These are phyloP conservation scores for Mesoclemmys tuberculata DNA, from an alignment of 2,113 vertebrate species.

Conservation along the genomic window DNA sequence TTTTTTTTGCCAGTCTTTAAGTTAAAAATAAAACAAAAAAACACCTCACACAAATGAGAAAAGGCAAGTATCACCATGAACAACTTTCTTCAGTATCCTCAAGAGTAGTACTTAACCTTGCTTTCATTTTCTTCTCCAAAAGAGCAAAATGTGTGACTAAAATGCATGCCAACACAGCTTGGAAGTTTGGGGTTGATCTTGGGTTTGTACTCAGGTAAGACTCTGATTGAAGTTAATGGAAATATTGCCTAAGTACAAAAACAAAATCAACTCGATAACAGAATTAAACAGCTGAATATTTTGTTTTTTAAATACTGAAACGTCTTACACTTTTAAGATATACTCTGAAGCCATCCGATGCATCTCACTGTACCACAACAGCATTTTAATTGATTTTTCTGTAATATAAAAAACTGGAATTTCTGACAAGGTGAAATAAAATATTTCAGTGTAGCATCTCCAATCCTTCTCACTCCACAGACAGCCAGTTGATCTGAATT, in stretches of 20 bases:
- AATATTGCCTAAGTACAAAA: not conserved
- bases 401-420: constrained; percentile 35
- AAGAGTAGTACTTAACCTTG: not conserved
- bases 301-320: constrained; percentile 26
- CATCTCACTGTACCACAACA: constrained; percentile 31
- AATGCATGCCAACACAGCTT: not conserved
- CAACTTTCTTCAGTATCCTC: not conserved
- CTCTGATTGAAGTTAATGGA: not conserved
- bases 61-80: not conserved
- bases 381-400: constrained; percentile 52
- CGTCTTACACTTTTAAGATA: not conserved
- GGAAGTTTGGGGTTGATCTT: not conserved
- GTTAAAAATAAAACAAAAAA: not conserved
- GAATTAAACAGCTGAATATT: not conserved
- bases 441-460: constrained; percentile 29
- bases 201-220: not conserved
- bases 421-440: constrained; percentile 40
- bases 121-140: not conserved
- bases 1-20: not conserved
- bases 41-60: not conserved
- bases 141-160: not conserved
- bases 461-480: constrained; percentile 15
- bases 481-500: constrained; percentile 24
- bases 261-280: not conserved
- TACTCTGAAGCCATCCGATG: constrained; percentile 28